Evolutionary conservation across 1,140 invertebrate species (phyloP), one percentile per base, ranked within the genome.

Genomic region (Epicauta chinensis): DNA sequence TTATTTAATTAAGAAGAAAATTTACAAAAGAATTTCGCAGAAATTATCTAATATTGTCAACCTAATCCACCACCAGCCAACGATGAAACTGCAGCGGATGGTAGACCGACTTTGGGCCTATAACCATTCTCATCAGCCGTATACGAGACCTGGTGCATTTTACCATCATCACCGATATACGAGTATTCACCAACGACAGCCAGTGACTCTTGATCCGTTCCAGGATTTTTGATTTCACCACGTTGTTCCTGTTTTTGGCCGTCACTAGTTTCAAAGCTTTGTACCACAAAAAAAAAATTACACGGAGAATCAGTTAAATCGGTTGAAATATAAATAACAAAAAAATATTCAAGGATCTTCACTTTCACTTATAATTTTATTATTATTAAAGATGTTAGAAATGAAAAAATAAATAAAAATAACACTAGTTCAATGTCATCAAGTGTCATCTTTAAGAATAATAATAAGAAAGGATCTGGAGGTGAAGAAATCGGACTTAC

Each of bases 141-240:
- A 35, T 65, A 68, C 6, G 54, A 44, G 5, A 68, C 58, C 0
- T 73, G 74, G 65, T 83, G 82, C n/a, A 72, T 73, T 53, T 76
- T 74, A 37, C 80, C 80, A 62, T 89, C 83, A 2, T 82, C 79
- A 17, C 81, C 81, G 4, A 80, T 81, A 71, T 88, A 91, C 7
- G 79, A 81, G 70, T 81, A 90, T 0, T 74, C 76, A 0, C 86
- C 86, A 16, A 79, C 73, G 0, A 77, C 82, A 17, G 76, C 76
- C 1, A 81, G 58, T 2, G 72, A 72, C 54, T 82, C 79, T 45
- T 82, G 75, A 11, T 83, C 78, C 2, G 74, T 70, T 38, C 80
- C 81, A 3, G 61, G 56, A 55, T 82, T 79, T 31, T 72, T 70
- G 3, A 84, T 56, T 16, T 73, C 63, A 3, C 4, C 23, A 3